Percentiles rank a stretch among this genome's conserved stretches.
Evolutionary conservation across 2,113 vertebrate species (phyloP).

Genomic region (Pollachius pollachius): DNA sequence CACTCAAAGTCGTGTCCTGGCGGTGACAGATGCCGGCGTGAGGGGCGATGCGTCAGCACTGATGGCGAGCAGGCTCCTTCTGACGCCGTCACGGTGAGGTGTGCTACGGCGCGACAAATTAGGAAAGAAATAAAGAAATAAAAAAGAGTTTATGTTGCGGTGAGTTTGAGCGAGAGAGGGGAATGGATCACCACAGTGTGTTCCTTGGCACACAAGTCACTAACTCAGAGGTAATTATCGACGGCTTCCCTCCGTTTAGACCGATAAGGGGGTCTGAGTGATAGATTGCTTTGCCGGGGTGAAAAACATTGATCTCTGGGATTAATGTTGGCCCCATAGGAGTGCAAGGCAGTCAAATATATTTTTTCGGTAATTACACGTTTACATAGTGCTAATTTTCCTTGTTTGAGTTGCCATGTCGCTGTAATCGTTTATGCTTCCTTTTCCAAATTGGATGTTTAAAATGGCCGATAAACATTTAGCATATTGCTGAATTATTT

Average conservation of each 20-base stretch:
- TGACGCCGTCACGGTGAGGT: too few relatives aligned
- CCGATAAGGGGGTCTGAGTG: constrained; percentile 59
- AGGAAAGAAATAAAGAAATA: background rate
- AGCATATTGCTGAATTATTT: too few relatives aligned
- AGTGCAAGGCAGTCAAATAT: constrained; percentile 62
- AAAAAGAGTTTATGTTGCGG: constrained; percentile 17
- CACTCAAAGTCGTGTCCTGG: too few relatives aligned
- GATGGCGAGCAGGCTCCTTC: too few relatives aligned
- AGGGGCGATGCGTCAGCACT: too few relatives aligned
- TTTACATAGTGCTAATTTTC: constrained; percentile 59
- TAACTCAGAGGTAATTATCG: constrained; percentile 60
- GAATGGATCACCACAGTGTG: constrained; percentile 45
- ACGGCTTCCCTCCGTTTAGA: constrained; percentile 53
- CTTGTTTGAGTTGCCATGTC: constrained; percentile 40
- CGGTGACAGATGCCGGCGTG: too few relatives aligned
- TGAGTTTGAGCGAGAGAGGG: constrained; percentile 19
- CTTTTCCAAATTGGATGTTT: background rate
- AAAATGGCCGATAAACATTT: too few relatives aligned
- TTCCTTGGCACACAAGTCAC: constrained; percentile 40
- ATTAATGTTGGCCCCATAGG: constrained; percentile 63
- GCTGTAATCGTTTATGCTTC: constrained; percentile 24
- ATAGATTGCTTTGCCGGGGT: constrained; percentile 68
- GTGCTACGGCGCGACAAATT: background rate
- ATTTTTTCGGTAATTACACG: constrained; percentile 75
- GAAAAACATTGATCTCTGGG: constrained; percentile 70